Conservation (phyloP, 92 coral and sea anemone species). For the Porites lobata region DNA sequence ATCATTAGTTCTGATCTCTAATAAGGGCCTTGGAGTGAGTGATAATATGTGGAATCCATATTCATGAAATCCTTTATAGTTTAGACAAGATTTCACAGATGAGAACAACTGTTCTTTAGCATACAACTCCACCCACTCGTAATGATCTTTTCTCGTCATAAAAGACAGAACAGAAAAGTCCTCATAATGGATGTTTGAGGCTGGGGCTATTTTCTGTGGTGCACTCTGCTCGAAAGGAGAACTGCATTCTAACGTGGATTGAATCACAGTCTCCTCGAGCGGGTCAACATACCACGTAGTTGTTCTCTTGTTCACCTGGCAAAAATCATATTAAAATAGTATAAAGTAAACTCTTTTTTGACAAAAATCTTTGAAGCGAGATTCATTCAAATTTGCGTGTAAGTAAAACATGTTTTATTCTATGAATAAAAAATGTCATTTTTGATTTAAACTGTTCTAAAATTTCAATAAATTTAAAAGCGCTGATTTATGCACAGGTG, state of each 20-base stretch:
- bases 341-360: too few species aligned
- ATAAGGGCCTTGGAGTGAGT: slow-evolving; percentile 11
- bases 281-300: not conserved
- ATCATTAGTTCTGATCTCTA: not conserved
- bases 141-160: not conserved
- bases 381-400: too few species aligned
- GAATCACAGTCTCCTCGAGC: too few species aligned
- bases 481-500: not conserved
- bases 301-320: slow-evolving; percentile 11
- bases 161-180: too few species aligned
- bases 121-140: slow-evolving; percentile 10
- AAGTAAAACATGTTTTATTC: too few species aligned
- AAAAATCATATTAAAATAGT: not conserved
- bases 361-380: too few species aligned
- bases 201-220: not conserved
- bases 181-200: not conserved
- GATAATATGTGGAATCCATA: not conserved
- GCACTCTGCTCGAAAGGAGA: not conserved
- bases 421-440: too few species aligned
- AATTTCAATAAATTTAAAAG: too few species aligned
- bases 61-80: not conserved
- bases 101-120: not conserved
- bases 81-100: not conserved
- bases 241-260: not conserved
- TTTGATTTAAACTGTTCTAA: too few species aligned